Evolutionary conservation across 92 coral and sea anemone species (phyloP), one percentile per base, ranked within the genome.

Genomic region (Bergia sp.): DNA sequence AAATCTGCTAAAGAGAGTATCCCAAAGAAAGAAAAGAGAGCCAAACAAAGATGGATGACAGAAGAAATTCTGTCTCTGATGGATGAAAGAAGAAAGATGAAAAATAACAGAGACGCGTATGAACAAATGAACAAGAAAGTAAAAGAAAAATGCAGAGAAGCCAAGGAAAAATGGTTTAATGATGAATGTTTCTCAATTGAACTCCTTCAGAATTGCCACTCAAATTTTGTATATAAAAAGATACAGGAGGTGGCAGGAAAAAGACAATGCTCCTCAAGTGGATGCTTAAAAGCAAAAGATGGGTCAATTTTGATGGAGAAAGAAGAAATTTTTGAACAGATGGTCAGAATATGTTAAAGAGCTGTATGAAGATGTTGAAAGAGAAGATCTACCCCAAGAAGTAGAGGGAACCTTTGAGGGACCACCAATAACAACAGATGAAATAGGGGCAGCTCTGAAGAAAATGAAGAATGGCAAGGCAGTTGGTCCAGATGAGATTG

Each of bases 391-490:
- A 55, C 64, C 64, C 64, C 64, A 55, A 55, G 64, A 55, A 55
- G 64, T 55, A 55, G 64, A 55, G 64, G 64, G 64, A 55, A 55
- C 64, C 64, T 55, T 55, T 29, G 77, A 23, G n/a, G 39, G 77
- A 73, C 77, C 43, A 73, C 77, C 77, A 10, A 73, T 29, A 10
- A 10, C n/a, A 7, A 73, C 13, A 73, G 77, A 73, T 73, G 77
- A 73, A 73, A 73, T 37, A 37, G 77, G n/a, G n/a, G n/a, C 13
- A 10, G 77, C 77, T n/a, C n/a, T 73, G n/a, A 11, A 73, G 77
- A 73, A n/a, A 16, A 73, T 73, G 77, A 73, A 73, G 43, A 10
- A 73, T n/a, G 77, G 42, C 7, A 73, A 73, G n/a, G 77, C 77
- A 73, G n/a, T 5, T 3, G 39, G 76, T 21, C 76, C 21, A 72